phyloP scores from a whole-genome alignment of 2,797 vertebrate species.

The Galagoides demidoff region DNA sequence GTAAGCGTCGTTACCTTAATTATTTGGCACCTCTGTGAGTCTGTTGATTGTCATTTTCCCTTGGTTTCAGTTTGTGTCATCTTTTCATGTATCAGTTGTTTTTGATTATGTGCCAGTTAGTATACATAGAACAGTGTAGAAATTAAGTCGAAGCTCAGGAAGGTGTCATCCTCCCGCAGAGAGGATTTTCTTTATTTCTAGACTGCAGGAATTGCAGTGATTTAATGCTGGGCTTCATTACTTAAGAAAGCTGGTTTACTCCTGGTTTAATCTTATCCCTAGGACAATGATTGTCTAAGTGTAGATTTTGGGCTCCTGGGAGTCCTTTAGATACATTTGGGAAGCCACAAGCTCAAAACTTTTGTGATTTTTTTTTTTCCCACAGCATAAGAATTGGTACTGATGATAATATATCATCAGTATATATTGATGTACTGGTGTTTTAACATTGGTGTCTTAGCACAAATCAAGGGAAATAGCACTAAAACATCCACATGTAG shows the following conservation, averaged over 20 bases:
- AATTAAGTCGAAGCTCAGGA: neutral
- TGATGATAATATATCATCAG: neutral
- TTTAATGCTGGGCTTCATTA: neutral
- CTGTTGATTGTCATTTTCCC: neutral
- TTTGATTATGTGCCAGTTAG: neutral
- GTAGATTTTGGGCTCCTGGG: neutral
- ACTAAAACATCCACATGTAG: neutral
- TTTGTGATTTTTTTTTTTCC: neutral
- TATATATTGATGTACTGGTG: neutral
- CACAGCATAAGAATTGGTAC: neutral
- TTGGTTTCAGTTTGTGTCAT: neutral
- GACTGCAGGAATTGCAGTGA: neutral
- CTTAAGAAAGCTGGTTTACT: neutral
- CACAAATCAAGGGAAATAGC: neutral
- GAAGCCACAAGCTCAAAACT: neutral
- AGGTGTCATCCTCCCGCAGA: neutral
- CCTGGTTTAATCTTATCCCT: neutral
- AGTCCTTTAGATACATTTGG: neutral
- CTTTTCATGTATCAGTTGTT: neutral
- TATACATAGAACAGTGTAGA: neutral
- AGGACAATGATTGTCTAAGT: neutral
- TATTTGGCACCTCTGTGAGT: neutral
- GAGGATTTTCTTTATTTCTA: neutral
- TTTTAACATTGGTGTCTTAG: neutral
- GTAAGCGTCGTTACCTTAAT: neutral